A percentile compares a stretch with the other conserved stretches of the same genome.
Evolutionary conservation across 2,797 vertebrate genomes (phyloP).

Genomic region (Echiichthys vipera): DNA sequence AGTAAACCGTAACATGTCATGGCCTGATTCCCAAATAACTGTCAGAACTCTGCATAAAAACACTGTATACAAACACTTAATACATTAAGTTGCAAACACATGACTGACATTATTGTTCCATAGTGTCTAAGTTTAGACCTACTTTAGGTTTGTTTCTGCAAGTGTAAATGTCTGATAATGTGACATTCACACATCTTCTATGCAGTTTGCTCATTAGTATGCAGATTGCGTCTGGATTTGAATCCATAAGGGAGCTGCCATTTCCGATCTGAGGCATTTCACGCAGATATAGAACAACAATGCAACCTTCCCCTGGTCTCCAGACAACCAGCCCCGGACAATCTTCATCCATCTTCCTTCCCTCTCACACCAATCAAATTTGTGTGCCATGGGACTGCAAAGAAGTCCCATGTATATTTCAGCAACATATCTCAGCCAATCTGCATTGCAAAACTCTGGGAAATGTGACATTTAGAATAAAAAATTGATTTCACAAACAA

Average conservation of each 20-base stretch:
- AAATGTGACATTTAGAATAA: slow-evolving; percentile 70
- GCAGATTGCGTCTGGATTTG: slow-evolving; percentile 50
- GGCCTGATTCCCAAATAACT: neutral
- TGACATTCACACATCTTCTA: neutral
- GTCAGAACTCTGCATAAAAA: neutral
- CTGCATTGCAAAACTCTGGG: slow-evolving; percentile 65
- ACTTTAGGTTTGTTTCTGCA: neutral
- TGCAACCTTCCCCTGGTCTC: slow-evolving; percentile 63
- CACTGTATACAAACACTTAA: neutral
- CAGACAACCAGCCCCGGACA: slow-evolving; percentile 71
- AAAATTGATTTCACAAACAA: slow-evolving; percentile 69
- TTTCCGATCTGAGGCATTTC: slow-evolving; percentile 75
- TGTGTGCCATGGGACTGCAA: slow-evolving; percentile 60
- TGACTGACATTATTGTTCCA: neutral
- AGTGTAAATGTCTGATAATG: neutral
- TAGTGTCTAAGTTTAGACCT: neutral
- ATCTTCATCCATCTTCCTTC: slow-evolving; percentile 74
- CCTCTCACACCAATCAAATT: slow-evolving; percentile 66
- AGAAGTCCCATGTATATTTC: slow-evolving; percentile 76
- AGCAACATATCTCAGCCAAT: slow-evolving; percentile 60
- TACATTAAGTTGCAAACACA: slow-evolving; percentile 1
- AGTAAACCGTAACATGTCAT: neutral
- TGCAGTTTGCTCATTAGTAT: slow-evolving; percentile 60
- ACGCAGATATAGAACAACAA: slow-evolving; percentile 61
- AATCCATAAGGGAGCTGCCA: slow-evolving; percentile 75